phyloP scores from a whole-genome alignment of 2,797 vertebrate species.

The Fistularia commersonii region DNA sequence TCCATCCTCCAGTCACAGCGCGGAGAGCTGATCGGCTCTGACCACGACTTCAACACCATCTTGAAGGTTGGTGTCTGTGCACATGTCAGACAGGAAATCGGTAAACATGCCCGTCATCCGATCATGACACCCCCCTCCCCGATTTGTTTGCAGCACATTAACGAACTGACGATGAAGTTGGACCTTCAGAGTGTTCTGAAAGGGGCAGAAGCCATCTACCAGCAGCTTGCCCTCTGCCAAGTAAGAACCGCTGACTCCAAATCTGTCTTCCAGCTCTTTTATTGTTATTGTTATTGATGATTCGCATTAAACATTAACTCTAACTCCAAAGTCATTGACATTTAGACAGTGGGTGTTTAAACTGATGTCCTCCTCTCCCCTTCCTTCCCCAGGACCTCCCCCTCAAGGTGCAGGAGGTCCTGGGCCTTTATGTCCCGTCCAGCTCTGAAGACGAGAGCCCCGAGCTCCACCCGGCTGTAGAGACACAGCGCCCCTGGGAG shows the following conservation, averaged over 20 bases:
- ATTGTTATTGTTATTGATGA: too few species aligned
- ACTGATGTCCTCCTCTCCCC: neutral
- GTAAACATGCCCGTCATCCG: too few species aligned
- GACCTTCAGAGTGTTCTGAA: constrained; percentile 78
- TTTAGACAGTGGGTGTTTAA: neutral
- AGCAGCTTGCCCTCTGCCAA: constrained; percentile 73
- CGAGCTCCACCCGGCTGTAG: constrained; percentile 52
- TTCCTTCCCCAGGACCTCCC: constrained; percentile 78
- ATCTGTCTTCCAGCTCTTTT: too few species aligned
- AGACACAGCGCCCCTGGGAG: constrained; percentile 45
- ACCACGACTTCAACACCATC: constrained; percentile 91
- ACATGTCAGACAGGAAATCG: too few species aligned
- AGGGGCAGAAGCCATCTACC: constrained; percentile 81
- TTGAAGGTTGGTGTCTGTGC: constrained; percentile 76
- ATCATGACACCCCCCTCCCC: neutral
- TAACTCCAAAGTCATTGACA: too few species aligned
- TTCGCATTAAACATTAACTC: too few species aligned
- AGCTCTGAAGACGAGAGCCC: constrained; percentile 60
- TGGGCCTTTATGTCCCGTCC: constrained; percentile 69
- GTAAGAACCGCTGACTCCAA: constrained; percentile 35
- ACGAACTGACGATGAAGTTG: constrained; percentile 89
- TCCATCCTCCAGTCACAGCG: constrained; percentile 86
- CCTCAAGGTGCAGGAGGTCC: constrained; percentile 80
- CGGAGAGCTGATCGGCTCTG: constrained; percentile 83
- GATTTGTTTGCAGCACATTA: constrained; percentile 80